A percentile compares a stretch with the other conserved stretches of the same genome.
Conservation (phyloP, 92 coral and sea anemone species). For the Parazoanthus swiftii region DNA sequence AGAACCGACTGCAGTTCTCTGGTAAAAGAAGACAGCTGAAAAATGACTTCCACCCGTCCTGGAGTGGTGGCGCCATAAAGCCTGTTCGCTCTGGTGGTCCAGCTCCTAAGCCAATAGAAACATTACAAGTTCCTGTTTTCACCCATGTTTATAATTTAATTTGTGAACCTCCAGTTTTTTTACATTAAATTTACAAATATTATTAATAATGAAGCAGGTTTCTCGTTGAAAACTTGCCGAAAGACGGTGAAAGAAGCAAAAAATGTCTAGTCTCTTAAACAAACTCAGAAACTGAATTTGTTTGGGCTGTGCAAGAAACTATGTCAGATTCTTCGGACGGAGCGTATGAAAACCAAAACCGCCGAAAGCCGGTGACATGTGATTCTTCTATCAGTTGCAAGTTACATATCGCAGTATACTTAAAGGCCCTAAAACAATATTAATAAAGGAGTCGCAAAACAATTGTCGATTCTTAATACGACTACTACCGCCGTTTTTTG, state of each 20-base stretch:
- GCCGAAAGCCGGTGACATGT: no score
- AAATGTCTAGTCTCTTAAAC: no score
- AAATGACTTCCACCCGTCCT: constrained; percentile 20
- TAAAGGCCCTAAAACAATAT: no score
- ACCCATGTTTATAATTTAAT: background rate
- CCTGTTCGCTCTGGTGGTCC: constrained; percentile 29
- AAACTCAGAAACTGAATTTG: background rate
- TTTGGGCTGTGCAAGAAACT: no score
- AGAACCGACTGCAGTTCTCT: background rate
- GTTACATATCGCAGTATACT: no score
- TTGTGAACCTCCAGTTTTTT: no score
- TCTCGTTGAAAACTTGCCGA: background rate
- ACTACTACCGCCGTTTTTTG: no score
- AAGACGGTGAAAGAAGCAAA: background rate
- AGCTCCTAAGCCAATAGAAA: constrained; percentile 24
- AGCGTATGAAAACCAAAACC: no score
- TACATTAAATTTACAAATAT: background rate
- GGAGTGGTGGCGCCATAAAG: constrained; percentile 9
- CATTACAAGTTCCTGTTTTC: constrained; percentile 16
- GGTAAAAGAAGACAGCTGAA: background rate
- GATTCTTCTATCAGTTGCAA: no score
- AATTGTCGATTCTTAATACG: no score
- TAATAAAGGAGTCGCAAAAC: no score
- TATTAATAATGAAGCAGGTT: background rate
- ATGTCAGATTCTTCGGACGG: no score